Base-by-base conservation (phyloP, 2,797 vertebrate genomes). In the Cottoperca gobio region DNA sequence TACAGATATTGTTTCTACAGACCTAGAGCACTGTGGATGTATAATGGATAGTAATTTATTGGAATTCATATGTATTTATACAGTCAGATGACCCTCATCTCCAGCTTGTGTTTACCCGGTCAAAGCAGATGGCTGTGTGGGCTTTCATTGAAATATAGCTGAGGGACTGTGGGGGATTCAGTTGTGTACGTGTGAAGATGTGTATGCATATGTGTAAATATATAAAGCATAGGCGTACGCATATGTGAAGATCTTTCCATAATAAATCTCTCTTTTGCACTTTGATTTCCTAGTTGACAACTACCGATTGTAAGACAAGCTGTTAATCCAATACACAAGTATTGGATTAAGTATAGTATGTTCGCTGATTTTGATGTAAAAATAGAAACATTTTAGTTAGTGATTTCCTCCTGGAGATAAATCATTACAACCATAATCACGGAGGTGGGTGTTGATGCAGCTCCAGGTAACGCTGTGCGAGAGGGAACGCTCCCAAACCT, bases 71-170 rank as follows among this genome's bases (percentile, higher is more conserved):
- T 76, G 16, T 63, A 68, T 80, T 79, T 68, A 73, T 73, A 48
- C 33, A 74, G 43, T 70, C 11, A 42, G 31, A 67, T 78, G 70
- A 76, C 68, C 79, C 70, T 58, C 40, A 55, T 73, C 17, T 73
- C 33, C 50, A 65, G 73, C 35, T 66, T 67, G 55, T 76, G 53
- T 83, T 85, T 76, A 72, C 55, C 37, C 23, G 9, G 43, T 68
- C 9, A 17, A 26, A 87, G 62, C 87, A 90, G 85, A 90, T 89
- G 85, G 78, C 40, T 83, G 67, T 82, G 82, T 90, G 82, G 81
- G 86, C 70, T 76, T 72, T 59, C 35, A 66, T 69, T 82, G 42
- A 78, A 73, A 75, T 66, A 63, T 26, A 46, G 49, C 23, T 23
- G 42, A 63, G 26, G 7, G 24, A 72, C 21, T 48, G 69, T 12